Evolutionary conservation across 2,797 vertebrate species (phyloP).

Genomic region (Pangasius sanitwongsei): DNA sequence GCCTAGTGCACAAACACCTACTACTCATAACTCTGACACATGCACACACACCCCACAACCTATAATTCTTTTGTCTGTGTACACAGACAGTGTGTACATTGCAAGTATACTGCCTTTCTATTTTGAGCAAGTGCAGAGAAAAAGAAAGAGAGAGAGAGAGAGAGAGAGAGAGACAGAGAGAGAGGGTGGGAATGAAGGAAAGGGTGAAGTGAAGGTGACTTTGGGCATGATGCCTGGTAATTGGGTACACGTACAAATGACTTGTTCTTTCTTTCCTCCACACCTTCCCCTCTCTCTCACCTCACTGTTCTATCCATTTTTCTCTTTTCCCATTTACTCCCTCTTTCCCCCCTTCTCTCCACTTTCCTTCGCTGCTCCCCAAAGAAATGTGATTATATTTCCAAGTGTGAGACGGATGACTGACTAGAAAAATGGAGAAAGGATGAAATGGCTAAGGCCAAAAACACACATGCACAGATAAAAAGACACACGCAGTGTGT

Average conservation of each 20-base stretch:
- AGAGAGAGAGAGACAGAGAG: background rate
- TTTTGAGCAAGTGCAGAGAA: constrained; percentile 55
- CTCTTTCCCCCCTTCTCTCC: constrained; percentile 40
- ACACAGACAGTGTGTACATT: constrained; percentile 47
- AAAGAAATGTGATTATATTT: constrained; percentile 74
- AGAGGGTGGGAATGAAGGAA: background rate
- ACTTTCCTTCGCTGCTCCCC: constrained; percentile 33
- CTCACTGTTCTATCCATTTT: constrained; percentile 34
- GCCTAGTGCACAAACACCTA: constrained; percentile 34
- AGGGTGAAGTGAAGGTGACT: constrained; percentile 73
- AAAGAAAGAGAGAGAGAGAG: background rate
- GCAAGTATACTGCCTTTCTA: constrained; percentile 62
- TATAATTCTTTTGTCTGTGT: constrained; percentile 16
- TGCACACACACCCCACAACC: constrained; percentile 26
- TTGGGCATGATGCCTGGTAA: constrained; percentile 76
- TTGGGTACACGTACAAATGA: constrained; percentile 79
- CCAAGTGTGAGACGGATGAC: constrained; percentile 67
- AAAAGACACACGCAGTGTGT: constrained; percentile 38
- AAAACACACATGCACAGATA: constrained; percentile 20
- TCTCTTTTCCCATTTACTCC: constrained; percentile 32
- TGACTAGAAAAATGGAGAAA: constrained; percentile 69
- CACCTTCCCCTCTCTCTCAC: constrained; percentile 53
- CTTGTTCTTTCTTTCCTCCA: constrained; percentile 69
- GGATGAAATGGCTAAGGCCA: constrained; percentile 54
- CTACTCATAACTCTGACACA: constrained; percentile 27